These are phyloP conservation scores for Prietella phreatophila DNA, from an alignment of 2,113 vertebrate genomes.

Conservation along the genomic window DNA sequence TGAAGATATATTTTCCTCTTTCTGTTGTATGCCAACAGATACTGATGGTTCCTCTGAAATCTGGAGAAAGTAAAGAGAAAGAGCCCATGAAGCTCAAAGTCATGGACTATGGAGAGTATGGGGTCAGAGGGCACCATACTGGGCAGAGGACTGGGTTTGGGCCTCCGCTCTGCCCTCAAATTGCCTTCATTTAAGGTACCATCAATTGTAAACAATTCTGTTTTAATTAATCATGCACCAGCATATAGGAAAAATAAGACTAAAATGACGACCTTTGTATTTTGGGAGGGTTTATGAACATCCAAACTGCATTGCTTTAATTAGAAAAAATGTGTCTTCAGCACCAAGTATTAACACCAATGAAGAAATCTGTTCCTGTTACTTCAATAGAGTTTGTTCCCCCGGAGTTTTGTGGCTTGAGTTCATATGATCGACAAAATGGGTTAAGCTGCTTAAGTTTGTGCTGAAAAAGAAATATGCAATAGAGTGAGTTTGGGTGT, in stretches of 20 bases:
- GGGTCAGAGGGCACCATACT: constrained; percentile 77
- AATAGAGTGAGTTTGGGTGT: not conserved
- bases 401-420: not conserved
- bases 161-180: constrained; percentile 78
- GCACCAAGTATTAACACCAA: not conserved
- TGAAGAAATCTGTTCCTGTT: not conserved
- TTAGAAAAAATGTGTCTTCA: not conserved
- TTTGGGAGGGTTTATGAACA: not conserved
- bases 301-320: too few relatives aligned
- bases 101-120: constrained; percentile 79
- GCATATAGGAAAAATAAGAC: not conserved
- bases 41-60: constrained; percentile 78
- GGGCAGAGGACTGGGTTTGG: constrained; percentile 65
- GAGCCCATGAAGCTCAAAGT: constrained; percentile 76
- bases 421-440: not conserved
- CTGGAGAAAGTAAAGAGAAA: constrained; percentile 75
- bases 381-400: not conserved
- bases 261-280: too few relatives aligned
- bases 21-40: constrained; percentile 64
- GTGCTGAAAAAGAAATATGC: not conserved
- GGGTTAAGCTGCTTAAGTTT: not conserved
- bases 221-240: not conserved
- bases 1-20: not conserved
- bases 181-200: constrained; percentile 93
- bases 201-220: not conserved